Conservation (phyloP, 1,140 invertebrate genomes). For the Mycetomoellerius zeteki region DNA sequence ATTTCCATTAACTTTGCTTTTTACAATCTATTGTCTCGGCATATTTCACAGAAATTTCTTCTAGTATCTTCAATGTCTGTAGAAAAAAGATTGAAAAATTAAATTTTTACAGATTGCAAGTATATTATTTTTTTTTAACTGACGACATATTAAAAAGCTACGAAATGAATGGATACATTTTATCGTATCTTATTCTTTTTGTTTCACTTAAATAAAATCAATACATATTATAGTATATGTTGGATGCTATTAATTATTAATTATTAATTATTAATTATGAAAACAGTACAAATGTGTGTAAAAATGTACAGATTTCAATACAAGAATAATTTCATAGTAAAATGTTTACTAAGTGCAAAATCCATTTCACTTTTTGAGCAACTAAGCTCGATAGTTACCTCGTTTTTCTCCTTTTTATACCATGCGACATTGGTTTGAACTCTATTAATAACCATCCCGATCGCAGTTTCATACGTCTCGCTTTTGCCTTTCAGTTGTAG, state of each 20-base stretch:
- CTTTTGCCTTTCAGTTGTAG: constrained; percentile 34
- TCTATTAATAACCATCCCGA: constrained; percentile 44
- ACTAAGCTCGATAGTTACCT: constrained; percentile 38
- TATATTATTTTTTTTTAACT: constrained; percentile 6
- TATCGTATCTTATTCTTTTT: background rate
- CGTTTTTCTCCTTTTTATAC: constrained; percentile 52
- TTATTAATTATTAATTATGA: constrained; percentile 7
- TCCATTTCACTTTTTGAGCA: constrained; percentile 1
- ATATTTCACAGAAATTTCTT: constrained; percentile 14
- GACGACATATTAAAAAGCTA: background rate
- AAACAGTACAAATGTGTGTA: background rate
- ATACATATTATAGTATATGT: background rate
- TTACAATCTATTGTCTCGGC: constrained; percentile 51
- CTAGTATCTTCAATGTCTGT: constrained; percentile 38
- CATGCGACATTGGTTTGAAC: constrained; percentile 55
- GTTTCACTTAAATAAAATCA: constrained; percentile 6
- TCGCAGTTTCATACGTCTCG: constrained; percentile 31
- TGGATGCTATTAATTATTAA: background rate
- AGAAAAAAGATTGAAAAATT: background rate
- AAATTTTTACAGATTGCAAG: background rate
- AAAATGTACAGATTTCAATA: background rate
- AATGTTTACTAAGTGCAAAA: background rate
- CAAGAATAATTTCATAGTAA: background rate
- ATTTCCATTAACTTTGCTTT: constrained; percentile 2
- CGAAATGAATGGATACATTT: background rate